Conservation (phyloP, 2,113 vertebrate species). For the Tragelaphus scriptus region DNA sequence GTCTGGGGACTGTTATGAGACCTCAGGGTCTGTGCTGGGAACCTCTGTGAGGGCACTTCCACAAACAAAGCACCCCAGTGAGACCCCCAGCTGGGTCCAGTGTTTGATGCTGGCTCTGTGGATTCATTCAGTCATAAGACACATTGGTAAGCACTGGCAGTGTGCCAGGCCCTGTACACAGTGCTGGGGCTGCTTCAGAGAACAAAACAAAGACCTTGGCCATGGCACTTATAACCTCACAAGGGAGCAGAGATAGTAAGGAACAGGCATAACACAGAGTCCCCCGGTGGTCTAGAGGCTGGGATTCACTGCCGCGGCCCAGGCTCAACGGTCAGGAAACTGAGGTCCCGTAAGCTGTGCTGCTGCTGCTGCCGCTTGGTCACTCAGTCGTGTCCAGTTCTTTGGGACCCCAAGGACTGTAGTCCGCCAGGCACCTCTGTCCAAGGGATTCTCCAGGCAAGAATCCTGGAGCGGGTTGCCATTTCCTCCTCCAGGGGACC, state of each 20-base stretch:
- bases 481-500: background rate
- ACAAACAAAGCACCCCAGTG: background rate
- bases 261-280: background rate
- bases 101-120: fast-evolving
- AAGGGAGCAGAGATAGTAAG: background rate
- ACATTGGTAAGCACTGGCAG: background rate
- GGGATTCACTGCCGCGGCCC: background rate
- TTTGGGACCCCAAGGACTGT: background rate
- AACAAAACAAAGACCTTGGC: background rate
- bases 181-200: background rate
- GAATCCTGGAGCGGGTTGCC: background rate
- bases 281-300: background rate
- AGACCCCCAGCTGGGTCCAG: background rate
- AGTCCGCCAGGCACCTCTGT: background rate
- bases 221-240: background rate
- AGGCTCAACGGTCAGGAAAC: background rate
- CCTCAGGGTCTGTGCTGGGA: background rate
- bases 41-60: background rate
- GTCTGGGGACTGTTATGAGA: background rate
- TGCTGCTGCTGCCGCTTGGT: background rate
- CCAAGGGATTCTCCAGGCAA: background rate
- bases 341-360: background rate
- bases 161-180: background rate
- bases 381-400: background rate
- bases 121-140: background rate